Percentiles rank a stretch among this genome's conserved stretches.
phyloP scores from a whole-genome alignment of 2,113 vertebrate species.

The Archocentrus centrarchus region DNA sequence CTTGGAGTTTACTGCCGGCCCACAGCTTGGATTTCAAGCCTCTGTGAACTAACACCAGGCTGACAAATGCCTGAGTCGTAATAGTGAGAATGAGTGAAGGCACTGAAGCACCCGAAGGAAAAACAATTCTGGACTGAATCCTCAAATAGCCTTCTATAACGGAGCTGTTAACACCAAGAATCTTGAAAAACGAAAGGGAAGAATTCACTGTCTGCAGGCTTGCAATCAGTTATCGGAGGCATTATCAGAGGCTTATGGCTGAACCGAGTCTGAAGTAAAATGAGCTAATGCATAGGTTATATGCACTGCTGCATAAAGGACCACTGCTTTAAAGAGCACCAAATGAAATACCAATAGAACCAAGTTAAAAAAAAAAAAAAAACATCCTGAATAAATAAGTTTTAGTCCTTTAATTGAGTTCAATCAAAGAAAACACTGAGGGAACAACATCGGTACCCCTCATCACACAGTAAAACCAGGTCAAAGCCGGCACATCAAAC shows the following conservation, averaged over 20 bases:
- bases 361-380: too few relatives aligned
- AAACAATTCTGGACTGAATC: constrained; percentile 61
- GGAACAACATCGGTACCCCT: rapidly evolving
- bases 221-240: constrained; percentile 32
- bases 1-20: constrained; percentile 44
- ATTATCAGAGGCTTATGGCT: constrained; percentile 37
- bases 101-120: constrained; percentile 43
- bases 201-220: constrained; percentile 10
- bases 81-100: constrained; percentile 57
- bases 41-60: constrained; percentile 48
- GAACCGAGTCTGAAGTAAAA: constrained; percentile 29
- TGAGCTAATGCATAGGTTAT: neutral
- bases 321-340: neutral
- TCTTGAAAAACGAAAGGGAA: constrained; percentile 55
- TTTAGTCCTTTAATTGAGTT: neutral
- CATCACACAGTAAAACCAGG: neutral
- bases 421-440: neutral
- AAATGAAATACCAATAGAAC: neutral
- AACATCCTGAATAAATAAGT: neutral
- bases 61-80: constrained; percentile 64
- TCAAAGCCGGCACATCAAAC: neutral
- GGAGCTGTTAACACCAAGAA: constrained; percentile 55
- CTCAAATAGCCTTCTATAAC: constrained; percentile 59
- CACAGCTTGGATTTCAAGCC: constrained; percentile 35
- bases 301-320: neutral